Evolutionary conservation across 2,797 vertebrate genomes (phyloP).

Genomic region (Coreius guichenoti): DNA sequence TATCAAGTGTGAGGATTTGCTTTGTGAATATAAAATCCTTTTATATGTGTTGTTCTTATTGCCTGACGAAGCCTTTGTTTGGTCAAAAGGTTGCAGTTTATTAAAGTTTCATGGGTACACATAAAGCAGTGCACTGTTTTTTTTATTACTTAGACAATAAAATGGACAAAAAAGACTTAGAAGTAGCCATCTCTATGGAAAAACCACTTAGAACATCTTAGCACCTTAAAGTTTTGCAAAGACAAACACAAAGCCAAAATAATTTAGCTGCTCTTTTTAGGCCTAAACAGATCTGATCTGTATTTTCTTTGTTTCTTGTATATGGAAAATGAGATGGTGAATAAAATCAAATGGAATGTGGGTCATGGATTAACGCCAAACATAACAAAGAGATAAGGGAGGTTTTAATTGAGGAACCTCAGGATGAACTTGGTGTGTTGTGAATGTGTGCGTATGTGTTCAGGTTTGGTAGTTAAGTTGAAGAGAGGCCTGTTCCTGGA

Average conservation of each 20-base stretch:
- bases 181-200: not conserved
- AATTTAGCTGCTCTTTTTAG: not conserved
- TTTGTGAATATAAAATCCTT: not conserved
- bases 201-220: not conserved
- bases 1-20: not conserved
- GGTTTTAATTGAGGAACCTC: conserved; percentile 51
- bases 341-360: conserved; percentile 42
- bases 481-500: conserved; percentile 78
- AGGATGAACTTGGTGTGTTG: conserved; percentile 53
- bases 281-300: not conserved
- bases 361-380: conserved; percentile 52
- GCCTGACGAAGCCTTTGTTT: not conserved
- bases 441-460: conserved; percentile 55
- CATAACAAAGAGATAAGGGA: conserved; percentile 51
- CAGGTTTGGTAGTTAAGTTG: conserved; percentile 66
- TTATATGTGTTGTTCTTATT: not conserved
- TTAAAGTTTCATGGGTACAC: not conserved
- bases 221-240: not conserved
- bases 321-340: conserved; percentile 25
- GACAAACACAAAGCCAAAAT: conserved; percentile 1
- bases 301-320: not conserved
- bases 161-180: not conserved
- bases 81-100: not conserved
- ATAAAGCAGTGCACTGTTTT: not conserved
- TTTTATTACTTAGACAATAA: not conserved